Evolutionary conservation across 1,140 invertebrate species (phyloP).

Genomic region (Heliconius eleuchia): DNA sequence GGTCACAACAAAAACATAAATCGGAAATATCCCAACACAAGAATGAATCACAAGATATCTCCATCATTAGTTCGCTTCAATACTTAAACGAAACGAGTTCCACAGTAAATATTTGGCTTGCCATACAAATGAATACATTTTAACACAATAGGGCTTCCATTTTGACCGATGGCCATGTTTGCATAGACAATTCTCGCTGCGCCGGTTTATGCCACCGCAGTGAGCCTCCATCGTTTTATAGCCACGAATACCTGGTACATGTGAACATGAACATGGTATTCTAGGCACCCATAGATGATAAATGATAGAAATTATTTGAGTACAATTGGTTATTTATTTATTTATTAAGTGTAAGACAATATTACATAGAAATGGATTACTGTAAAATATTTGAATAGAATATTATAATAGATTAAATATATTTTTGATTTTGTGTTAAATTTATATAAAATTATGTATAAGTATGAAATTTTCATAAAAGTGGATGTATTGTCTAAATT

Average conservation of each 20-base stretch:
- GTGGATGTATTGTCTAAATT: too few species aligned
- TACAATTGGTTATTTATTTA: slow-evolving; percentile 10
- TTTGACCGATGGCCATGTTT: slow-evolving; percentile 72
- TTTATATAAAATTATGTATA: too few species aligned
- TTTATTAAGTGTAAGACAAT: background rate
- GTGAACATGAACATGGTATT: slow-evolving; percentile 5
- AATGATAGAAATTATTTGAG: background rate
- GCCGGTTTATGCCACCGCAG: slow-evolving; percentile 66
- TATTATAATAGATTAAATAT: too few species aligned
- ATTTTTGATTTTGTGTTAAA: too few species aligned
- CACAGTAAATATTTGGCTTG: slow-evolving; percentile 71
- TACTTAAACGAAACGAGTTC: slow-evolving; percentile 74
- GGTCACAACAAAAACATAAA: background rate
- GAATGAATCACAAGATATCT: slow-evolving; percentile 43
- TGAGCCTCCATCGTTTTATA: slow-evolving; percentile 59
- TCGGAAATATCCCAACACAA: background rate
- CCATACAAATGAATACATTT: slow-evolving; percentile 80
- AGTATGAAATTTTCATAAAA: too few species aligned
- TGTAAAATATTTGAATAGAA: too few species aligned
- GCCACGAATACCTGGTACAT: slow-evolving; percentile 36
- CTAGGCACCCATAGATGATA: slow-evolving; percentile 7
- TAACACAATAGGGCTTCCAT: slow-evolving; percentile 76
- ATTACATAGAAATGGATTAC: slow-evolving; percentile 31
- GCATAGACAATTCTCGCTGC: slow-evolving; percentile 69
- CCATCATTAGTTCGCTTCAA: slow-evolving; percentile 23